phyloP scores from a whole-genome alignment of 2,113 vertebrate species.

The Crotalus horridus region DNA sequence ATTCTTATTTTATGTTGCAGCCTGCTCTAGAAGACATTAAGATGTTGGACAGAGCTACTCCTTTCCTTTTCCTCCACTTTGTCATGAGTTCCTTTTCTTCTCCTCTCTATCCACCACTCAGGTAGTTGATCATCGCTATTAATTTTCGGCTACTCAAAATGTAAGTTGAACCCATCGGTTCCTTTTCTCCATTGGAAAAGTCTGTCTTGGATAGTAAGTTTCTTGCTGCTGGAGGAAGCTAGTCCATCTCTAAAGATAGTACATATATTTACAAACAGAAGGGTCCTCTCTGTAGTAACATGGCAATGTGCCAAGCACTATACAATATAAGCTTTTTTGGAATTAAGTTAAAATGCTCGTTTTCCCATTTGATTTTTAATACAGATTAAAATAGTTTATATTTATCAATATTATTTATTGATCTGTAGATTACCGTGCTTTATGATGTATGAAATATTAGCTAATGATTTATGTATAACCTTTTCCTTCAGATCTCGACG shows the following conservation, averaged over 20 bases:
- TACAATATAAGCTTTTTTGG: not conserved
- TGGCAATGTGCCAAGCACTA: not conserved
- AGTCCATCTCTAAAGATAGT: not conserved
- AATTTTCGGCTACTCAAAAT: not conserved
- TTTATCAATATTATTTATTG: not conserved
- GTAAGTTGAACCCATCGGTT: not conserved
- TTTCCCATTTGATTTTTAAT: not conserved
- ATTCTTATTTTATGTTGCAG: slow-evolving; percentile 38
- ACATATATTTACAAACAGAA: not conserved
- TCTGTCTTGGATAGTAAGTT: not conserved
- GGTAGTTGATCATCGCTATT: slow-evolving; percentile 67
- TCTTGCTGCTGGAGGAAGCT: not conserved
- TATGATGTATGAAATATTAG: not conserved
- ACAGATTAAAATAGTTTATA: not conserved
- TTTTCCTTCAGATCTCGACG: not conserved
- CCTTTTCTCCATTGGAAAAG: not conserved
- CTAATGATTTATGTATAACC: not conserved
- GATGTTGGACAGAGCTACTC: slow-evolving; percentile 79
- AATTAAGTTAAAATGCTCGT: not conserved
- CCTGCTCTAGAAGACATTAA: slow-evolving; percentile 40
- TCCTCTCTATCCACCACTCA: slow-evolving; percentile 76
- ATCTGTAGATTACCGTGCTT: not conserved
- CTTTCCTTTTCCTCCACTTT: slow-evolving; percentile 81
- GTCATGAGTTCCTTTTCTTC: slow-evolving; percentile 73
- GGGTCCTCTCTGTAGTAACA: not conserved